Evolutionary conservation across 35 echinoderm and acorn worm genomes (phyloP).

Genomic region (Diadema setosum): DNA sequence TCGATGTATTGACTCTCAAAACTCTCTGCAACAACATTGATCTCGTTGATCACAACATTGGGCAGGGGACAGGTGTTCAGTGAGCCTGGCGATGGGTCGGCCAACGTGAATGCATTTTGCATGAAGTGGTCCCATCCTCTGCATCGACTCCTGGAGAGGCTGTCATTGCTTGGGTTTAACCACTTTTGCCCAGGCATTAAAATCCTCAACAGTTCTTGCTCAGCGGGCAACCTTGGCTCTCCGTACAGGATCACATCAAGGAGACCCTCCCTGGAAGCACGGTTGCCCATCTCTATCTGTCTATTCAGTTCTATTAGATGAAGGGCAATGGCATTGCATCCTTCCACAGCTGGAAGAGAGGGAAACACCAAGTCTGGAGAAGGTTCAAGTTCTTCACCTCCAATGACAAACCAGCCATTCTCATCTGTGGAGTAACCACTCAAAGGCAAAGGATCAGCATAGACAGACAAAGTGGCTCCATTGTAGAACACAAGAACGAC

Average conservation of each 20-base stretch:
- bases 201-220: conserved; percentile 26
- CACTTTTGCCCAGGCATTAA: conserved; percentile 39
- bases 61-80: conserved; percentile 65
- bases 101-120: conserved; percentile 30
- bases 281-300: neutral
- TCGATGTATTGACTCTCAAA: conserved; percentile 58
- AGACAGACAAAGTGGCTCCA: conserved; percentile 27
- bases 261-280: conserved; percentile 49
- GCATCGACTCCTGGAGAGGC: conserved; percentile 62
- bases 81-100: neutral
- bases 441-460: conserved; percentile 19
- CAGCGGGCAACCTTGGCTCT: neutral
- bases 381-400: neutral
- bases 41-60: conserved; percentile 72
- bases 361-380: conserved; percentile 29
- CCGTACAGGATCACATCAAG: conserved; percentile 85
- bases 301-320: conserved; percentile 30
- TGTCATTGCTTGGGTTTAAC: conserved; percentile 5
- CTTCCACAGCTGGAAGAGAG: neutral
- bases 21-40: conserved; percentile 48
- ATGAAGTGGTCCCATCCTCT: conserved; percentile 58
- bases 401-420: conserved; percentile 67
- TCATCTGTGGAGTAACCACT: conserved; percentile 46
- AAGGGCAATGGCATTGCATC: conserved; percentile 70
- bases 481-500: conserved; percentile 54